Evolutionary conservation across 2,797 vertebrate species (phyloP).

Genomic region (Tragelaphus oryx): DNA sequence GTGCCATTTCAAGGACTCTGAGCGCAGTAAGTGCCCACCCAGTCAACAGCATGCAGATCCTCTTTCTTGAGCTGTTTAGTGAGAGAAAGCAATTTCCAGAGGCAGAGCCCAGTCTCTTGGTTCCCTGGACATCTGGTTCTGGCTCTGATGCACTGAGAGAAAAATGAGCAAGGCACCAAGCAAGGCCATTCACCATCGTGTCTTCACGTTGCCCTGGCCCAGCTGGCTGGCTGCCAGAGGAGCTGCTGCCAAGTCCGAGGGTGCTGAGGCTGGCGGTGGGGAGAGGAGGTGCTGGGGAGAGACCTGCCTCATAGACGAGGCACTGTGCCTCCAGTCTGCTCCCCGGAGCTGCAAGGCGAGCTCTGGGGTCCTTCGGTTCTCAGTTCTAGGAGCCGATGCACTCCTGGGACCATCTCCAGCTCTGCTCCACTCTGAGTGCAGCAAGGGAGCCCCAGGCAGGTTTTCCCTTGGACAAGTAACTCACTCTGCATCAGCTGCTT

Average conservation of each 20-base stretch:
- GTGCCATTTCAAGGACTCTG: not conserved
- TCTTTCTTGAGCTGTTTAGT: not conserved
- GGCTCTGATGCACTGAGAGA: not conserved
- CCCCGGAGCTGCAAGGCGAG: accelerated
- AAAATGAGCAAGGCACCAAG: conserved; percentile 49
- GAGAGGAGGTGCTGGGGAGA: not conserved
- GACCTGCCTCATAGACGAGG: not conserved
- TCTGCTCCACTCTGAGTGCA: not conserved
- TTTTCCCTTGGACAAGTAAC: not conserved
- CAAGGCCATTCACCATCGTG: not conserved
- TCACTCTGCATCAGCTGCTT: not conserved
- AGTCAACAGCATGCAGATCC: too few relatives aligned
- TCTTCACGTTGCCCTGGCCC: conserved; percentile 11
- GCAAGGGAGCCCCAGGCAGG: not conserved
- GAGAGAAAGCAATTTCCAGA: conserved; percentile 24
- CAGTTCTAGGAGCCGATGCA: not conserved
- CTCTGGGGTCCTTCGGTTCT: too few relatives aligned
- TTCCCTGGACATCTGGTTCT: not conserved
- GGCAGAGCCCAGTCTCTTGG: not conserved
- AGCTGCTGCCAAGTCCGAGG: not conserved
- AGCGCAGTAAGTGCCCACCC: not conserved
- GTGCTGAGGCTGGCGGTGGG: not conserved
- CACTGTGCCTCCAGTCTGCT: not conserved
- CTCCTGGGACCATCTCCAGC: not conserved
- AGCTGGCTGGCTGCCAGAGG: not conserved